A percentile compares a stretch with the other conserved stretches of the same genome.
Conservation (phyloP, 2,888 invertebrate species). For the Habroteleia sp. region DNA sequence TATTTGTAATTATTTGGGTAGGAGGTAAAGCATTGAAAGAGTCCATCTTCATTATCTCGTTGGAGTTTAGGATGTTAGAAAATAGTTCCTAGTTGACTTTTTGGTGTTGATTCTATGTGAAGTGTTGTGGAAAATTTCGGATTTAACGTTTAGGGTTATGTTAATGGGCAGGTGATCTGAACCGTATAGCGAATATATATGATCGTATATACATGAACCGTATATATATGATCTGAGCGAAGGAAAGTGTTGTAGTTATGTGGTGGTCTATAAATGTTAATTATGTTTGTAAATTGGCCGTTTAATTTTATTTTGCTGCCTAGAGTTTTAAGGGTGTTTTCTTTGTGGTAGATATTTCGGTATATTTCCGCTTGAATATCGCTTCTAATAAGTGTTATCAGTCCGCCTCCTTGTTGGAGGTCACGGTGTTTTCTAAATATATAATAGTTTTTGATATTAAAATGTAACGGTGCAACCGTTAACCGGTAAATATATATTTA, state of each 20-base stretch:
- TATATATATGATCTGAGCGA: too few relatives aligned
- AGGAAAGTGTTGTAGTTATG: background rate
- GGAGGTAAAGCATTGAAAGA: background rate
- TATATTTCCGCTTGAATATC: background rate
- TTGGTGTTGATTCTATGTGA: constrained; percentile 9
- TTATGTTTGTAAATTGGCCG: background rate
- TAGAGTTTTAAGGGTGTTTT: background rate
- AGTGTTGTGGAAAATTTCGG: background rate
- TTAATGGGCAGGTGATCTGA: constrained; percentile 17
- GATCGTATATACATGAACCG: too few relatives aligned
- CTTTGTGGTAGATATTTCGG: background rate
- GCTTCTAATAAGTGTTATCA: background rate
- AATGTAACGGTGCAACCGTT: too few relatives aligned
- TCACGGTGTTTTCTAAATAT: too few relatives aligned
- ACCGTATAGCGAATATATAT: background rate
- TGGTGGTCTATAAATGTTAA: background rate
- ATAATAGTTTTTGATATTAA: too few relatives aligned
- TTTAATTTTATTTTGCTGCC: background rate
- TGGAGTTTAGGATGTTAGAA: background rate
- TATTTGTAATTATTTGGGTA: constrained; percentile 5
- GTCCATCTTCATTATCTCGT: background rate
- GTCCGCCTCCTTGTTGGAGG: background rate
- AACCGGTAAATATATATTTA: too few relatives aligned
- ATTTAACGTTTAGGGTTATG: constrained; percentile 6
- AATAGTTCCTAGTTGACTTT: constrained; percentile 3